phyloP scores from a whole-genome alignment of 1,140 invertebrate species.

The Cylas formicarius region DNA sequence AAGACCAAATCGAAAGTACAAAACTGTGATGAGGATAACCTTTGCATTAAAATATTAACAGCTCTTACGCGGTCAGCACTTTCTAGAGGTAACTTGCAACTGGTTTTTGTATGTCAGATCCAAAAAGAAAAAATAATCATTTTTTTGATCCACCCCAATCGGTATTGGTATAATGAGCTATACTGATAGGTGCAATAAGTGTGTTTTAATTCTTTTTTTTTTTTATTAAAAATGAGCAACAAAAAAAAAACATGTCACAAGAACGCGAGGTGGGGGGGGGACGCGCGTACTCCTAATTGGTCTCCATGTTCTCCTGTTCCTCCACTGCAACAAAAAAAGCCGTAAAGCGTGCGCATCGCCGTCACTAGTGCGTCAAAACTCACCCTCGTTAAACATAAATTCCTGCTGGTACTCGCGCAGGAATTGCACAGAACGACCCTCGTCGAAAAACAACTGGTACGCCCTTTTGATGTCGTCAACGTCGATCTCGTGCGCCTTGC shows the following conservation, averaged over 20 bases:
- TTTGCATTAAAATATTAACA: no score
- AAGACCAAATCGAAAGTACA: no score
- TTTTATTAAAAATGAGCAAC: not conserved
- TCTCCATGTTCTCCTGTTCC: conserved; percentile 18
- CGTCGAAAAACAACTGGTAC: conserved; percentile 91
- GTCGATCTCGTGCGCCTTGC: conserved; percentile 79
- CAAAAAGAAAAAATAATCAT: no score
- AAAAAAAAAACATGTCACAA: conserved; percentile 2
- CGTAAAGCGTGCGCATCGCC: not conserved
- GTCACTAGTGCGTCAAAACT: conserved; percentile 4
- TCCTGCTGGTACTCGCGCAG: conserved; percentile 93
- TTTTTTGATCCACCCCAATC: no score
- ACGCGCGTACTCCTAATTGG: not conserved
- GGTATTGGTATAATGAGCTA: no score
- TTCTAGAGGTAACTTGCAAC: no score
- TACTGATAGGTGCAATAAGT: no score
- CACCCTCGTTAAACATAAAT: conserved; percentile 80
- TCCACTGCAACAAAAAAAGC: conserved; percentile 13
- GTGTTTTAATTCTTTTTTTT: not conserved
- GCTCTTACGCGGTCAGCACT: no score
- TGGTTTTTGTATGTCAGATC: no score
- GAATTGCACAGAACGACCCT: conserved; percentile 85
- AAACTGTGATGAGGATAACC: no score
- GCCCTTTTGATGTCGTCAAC: conserved; percentile 92
- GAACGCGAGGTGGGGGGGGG: not conserved